These are phyloP conservation scores for Crocodylus rhombifer DNA, from an alignment of 2,797 vertebrate species.

Conservation along the genomic window DNA sequence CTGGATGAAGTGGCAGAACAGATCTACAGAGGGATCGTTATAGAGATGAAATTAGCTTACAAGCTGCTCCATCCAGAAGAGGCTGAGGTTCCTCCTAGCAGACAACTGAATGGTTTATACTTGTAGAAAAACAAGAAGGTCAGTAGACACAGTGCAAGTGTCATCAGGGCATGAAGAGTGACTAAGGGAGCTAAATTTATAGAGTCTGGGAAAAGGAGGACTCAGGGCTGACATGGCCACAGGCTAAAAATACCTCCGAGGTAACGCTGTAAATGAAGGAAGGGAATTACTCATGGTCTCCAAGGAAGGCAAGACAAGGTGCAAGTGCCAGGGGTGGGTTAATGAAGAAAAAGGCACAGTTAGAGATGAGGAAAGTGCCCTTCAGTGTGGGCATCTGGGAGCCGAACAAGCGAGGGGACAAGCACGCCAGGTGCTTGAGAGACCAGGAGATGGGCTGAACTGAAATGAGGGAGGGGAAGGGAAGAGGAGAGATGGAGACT, in stretches of 20 bases:
- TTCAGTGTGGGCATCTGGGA: fast-evolving
- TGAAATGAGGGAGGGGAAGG: background rate
- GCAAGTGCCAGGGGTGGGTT: background rate
- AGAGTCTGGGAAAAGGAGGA: slow-evolving; percentile 35
- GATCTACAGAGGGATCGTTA: background rate
- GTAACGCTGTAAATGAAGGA: slow-evolving; percentile 58
- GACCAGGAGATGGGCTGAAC: background rate
- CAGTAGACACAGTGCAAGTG: background rate
- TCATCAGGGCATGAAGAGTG: background rate
- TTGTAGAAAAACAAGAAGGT: background rate
- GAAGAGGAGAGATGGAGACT: background rate
- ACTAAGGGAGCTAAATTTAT: slow-evolving; percentile 60
- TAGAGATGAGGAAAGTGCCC: background rate
- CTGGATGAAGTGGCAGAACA: too few relatives aligned
- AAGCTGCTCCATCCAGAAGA: background rate
- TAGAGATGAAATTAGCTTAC: background rate
- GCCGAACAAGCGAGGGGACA: fast-evolving
- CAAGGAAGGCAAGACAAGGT: background rate
- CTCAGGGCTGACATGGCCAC: slow-evolving; percentile 41
- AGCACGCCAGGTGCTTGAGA: fast-evolving
- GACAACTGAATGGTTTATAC: background rate
- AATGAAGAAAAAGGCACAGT: fast-evolving
- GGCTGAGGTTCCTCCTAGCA: too few relatives aligned
- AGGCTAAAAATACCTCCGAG: slow-evolving; percentile 71
- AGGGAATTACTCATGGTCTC: background rate